Conservation (phyloP, 2,888 invertebrate genomes). For the Leptopilina myrica region DNA sequence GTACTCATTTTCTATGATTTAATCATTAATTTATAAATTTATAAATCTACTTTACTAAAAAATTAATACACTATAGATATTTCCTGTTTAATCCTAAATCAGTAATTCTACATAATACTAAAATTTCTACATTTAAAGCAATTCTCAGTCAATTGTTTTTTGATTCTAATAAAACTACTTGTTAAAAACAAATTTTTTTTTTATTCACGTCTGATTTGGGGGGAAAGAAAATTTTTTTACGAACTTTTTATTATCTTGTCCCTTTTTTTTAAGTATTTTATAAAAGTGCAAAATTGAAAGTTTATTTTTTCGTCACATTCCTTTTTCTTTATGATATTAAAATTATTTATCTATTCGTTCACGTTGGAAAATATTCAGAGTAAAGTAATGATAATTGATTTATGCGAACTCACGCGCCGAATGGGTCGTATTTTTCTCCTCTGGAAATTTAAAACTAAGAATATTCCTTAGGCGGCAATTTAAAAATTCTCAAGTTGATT, state of each 20-base stretch:
- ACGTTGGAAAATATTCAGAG: not conserved
- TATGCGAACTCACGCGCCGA: conserved; percentile 58
- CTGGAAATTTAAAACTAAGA: conserved; percentile 1
- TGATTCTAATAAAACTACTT: conserved; percentile 1
- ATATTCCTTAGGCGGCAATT: conserved; percentile 2
- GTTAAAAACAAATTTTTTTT: not conserved
- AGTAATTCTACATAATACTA: not conserved
- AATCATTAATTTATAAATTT: not conserved
- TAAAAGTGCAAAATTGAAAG: conserved; percentile 6
- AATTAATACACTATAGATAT: not conserved
- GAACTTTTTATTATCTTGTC: conserved; percentile 16
- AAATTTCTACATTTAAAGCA: not conserved
- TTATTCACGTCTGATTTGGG: too few species aligned
- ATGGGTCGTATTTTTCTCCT: conserved; percentile 37
- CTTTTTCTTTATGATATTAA: not conserved
- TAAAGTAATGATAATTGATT: conserved; percentile 53
- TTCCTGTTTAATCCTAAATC: too few species aligned
- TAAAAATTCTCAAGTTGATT: not conserved
- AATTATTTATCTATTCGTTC: not conserved
- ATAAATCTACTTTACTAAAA: not conserved
- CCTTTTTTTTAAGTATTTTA: not conserved
- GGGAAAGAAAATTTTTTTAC: not conserved
- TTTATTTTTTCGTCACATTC: not conserved
- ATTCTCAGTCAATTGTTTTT: conserved; percentile 13
- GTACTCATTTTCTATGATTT: not conserved